Evolutionary conservation across 2,888 invertebrate species (phyloP).

Genomic region (Polyommatus iphigenia): DNA sequence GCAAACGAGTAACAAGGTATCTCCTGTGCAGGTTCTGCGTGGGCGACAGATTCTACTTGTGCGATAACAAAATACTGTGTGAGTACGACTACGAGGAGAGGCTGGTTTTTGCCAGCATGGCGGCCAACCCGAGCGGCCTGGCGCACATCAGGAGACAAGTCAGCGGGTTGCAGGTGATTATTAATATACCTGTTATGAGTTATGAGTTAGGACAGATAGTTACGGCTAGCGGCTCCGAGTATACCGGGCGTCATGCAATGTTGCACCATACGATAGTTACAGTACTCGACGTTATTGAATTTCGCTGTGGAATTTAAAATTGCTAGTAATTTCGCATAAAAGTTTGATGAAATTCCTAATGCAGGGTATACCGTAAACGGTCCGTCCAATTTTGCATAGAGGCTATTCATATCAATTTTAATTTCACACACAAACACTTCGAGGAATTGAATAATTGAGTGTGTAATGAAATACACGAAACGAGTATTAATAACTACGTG

Average conservation of each 20-base stretch:
- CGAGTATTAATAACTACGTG: conserved; percentile 39
- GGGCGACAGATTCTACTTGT: conserved; percentile 94
- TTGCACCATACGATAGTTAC: not conserved
- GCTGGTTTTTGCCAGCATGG: conserved; percentile 93
- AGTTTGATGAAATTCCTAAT: not conserved
- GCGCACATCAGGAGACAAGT: conserved; percentile 93
- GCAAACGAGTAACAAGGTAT: conserved; percentile 36
- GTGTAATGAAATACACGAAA: conserved; percentile 27
- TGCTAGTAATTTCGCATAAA: not conserved
- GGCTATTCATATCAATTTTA: conserved; percentile 1
- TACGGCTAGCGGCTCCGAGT: not conserved
- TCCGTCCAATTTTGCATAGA: not conserved
- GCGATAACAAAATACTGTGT: conserved; percentile 96
- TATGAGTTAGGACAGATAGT: not conserved
- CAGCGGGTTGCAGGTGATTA: conserved; percentile 82
- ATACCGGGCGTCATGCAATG: not conserved
- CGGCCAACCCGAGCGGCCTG: conserved; percentile 90
- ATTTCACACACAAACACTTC: conserved; percentile 10
- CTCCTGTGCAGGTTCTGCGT: conserved; percentile 90
- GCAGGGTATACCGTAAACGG: not conserved
- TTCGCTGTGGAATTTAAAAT: not conserved
- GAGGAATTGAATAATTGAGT: conserved; percentile 10
- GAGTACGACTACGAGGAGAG: conserved; percentile 97
- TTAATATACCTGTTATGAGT: not conserved
- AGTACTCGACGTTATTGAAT: not conserved